phyloP scores from a whole-genome alignment of 2,888 invertebrate species.

The Erebia epiphron region DNA sequence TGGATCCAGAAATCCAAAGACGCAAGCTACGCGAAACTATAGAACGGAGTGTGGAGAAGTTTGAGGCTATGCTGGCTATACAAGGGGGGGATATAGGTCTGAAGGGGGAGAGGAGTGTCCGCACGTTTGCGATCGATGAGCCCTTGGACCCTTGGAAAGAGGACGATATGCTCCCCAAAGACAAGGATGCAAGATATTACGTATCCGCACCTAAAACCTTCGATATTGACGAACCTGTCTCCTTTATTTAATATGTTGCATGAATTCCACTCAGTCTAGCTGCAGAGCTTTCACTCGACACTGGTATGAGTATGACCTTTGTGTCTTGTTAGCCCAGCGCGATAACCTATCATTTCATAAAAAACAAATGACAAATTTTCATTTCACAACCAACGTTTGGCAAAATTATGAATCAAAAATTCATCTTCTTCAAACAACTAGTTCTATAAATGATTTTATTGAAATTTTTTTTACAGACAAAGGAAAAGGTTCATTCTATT shows the following conservation, averaged over 20 bases:
- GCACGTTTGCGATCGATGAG: constrained; percentile 79
- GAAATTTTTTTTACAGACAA: no score
- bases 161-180: constrained; percentile 40
- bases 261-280: background rate
- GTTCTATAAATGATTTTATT: no score
- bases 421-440: no score
- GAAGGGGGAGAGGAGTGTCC: constrained; percentile 31
- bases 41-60: constrained; percentile 75
- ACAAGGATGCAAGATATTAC: constrained; percentile 50
- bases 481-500: no score
- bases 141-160: constrained; percentile 53
- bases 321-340: no score
- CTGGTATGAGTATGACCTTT: background rate
- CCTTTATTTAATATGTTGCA: constrained; percentile 3
- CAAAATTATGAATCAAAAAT: no score
- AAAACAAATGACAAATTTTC: no score
- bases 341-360: no score
- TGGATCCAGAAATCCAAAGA: constrained; percentile 43
- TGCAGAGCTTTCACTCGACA: background rate
- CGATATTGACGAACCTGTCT: constrained; percentile 81
- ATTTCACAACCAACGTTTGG: no score
- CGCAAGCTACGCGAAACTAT: constrained; percentile 62
- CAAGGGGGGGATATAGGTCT: constrained; percentile 27
- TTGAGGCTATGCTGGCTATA: constrained; percentile 63
- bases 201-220: constrained; percentile 79